These are phyloP conservation scores for Helicoverpa armigera DNA, from an alignment of 1,140 invertebrate genomes.

Conservation along the genomic window DNA sequence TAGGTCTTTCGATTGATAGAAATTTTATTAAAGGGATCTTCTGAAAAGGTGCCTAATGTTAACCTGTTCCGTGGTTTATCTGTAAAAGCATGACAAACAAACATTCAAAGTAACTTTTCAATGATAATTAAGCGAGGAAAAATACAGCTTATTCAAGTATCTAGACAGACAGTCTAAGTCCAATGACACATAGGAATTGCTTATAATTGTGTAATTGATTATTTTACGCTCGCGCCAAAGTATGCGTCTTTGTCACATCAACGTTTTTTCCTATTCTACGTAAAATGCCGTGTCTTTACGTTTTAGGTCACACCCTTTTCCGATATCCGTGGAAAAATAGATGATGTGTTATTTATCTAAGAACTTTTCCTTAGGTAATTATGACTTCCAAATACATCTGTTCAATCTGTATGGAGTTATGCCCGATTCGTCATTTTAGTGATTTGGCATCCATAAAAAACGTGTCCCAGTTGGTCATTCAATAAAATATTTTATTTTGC, in stretches of 20 bases:
- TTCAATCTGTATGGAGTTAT: background rate
- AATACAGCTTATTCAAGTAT: background rate
- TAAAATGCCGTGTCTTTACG: background rate
- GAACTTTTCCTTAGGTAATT: background rate
- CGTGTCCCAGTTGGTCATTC: too few relatives aligned
- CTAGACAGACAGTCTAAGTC: background rate
- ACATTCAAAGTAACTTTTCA: too few relatives aligned
- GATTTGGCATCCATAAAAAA: too few relatives aligned
- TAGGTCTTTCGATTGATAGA: background rate
- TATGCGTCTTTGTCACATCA: background rate
- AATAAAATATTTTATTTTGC: too few relatives aligned
- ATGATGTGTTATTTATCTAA: background rate
- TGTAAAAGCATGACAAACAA: too few relatives aligned
- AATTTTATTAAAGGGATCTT: too few relatives aligned
- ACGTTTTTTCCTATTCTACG: background rate
- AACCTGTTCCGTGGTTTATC: too few relatives aligned
- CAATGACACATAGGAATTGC: background rate
- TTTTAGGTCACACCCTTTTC: background rate
- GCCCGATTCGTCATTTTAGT: too few relatives aligned
- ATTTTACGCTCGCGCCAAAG: background rate
- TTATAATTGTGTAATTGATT: conserved; percentile 15
- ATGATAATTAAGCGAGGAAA: background rate
- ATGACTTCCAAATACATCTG: background rate
- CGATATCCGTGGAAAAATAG: background rate
- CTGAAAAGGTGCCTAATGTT: too few relatives aligned